Percentiles rank a stretch among this genome's conserved stretches.
These are phyloP conservation scores for Antechinus flavipes DNA, from an alignment of 2,113 vertebrate genomes.

Conservation along the genomic window DNA sequence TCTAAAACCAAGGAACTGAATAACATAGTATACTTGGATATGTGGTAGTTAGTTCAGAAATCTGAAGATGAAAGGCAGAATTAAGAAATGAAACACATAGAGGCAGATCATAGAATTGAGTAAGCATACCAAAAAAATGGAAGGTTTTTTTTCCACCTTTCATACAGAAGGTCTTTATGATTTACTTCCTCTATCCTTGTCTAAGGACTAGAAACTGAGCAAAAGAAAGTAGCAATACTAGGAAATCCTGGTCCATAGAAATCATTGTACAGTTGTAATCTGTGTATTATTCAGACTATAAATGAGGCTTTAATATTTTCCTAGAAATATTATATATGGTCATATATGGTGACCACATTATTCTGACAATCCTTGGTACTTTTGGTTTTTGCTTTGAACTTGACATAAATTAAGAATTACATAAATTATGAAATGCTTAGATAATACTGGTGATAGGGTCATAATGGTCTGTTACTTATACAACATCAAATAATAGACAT, in stretches of 20 bases:
- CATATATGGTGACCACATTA: neutral
- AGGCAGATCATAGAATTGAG: neutral
- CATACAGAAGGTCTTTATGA: neutral
- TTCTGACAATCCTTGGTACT: neutral
- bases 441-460: slow-evolving; percentile 45
- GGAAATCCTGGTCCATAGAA: neutral
- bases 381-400: slow-evolving; percentile 23
- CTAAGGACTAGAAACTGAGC: neutral
- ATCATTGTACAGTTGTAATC: neutral
- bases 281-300: slow-evolving; percentile 28
- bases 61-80: neutral
- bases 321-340: too few relatives aligned
- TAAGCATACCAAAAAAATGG: neutral
- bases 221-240: neutral
- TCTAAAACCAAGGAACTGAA: neutral
- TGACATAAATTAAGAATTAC: slow-evolving; percentile 5
- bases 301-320: neutral
- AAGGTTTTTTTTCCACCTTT: neutral
- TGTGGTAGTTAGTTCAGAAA: neutral
- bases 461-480: slow-evolving; percentile 34
- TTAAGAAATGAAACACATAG: neutral
- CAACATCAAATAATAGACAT: neutral
- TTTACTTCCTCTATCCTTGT: neutral
- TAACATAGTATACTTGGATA: neutral
- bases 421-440: slow-evolving; percentile 15